These are phyloP conservation scores for Caenorhabditis sp. DNA, from an alignment of 2,888 invertebrate species.

Conservation along the genomic window DNA sequence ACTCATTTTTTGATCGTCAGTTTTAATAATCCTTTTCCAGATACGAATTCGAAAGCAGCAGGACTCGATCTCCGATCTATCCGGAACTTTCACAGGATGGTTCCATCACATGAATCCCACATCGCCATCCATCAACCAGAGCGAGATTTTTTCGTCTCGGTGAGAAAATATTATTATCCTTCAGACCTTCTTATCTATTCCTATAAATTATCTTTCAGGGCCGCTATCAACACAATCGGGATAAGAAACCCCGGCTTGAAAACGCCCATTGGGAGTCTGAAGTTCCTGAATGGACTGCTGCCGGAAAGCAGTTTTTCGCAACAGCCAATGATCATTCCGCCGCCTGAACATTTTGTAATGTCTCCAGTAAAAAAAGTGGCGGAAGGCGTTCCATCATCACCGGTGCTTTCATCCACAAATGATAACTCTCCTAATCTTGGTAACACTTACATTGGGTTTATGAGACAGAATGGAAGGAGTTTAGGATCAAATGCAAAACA, in stretches of 20 bases:
- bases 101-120: conserved; percentile 44
- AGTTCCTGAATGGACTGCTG: conserved; percentile 33
- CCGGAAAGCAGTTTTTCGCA: conserved; percentile 17
- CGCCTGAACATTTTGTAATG: too few relatives aligned
- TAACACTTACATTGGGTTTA: neutral
- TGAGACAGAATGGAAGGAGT: too few relatives aligned
- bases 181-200: too few relatives aligned
- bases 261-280: conserved; percentile 48
- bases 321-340: conserved; percentile 5
- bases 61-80: conserved; percentile 53
- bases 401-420: conserved; percentile 5
- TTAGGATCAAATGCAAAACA: conserved; percentile 40
- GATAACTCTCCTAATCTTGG: conserved; percentile 45
- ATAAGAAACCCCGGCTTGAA: conserved; percentile 22
- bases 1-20: neutral
- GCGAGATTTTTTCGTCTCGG: conserved; percentile 56
- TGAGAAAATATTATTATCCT: conserved; percentile 47
- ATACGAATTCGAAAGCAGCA: conserved; percentile 37
- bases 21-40: conserved; percentile 6
- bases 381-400: too few relatives aligned
- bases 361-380: too few relatives aligned
- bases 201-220: conserved; percentile 37
- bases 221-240: conserved; percentile 47
- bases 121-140: conserved; percentile 50
- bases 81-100: conserved; percentile 52